Evolutionary conservation across 2,797 vertebrate genomes (phyloP).

Genomic region (Characodon lateralis): DNA sequence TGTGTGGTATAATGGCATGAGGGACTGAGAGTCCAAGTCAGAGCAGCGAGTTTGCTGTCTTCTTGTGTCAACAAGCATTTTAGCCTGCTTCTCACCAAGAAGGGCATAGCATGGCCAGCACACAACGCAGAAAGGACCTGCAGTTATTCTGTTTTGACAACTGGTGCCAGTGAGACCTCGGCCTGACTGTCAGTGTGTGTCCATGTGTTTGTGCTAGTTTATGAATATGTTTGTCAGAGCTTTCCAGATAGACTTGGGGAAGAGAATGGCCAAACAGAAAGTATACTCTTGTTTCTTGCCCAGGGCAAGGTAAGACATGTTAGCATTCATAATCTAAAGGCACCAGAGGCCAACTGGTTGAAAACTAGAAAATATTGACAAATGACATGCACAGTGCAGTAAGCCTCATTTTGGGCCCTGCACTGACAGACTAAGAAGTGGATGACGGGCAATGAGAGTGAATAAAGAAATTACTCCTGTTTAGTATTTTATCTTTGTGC

Average conservation of each 20-base stretch:
- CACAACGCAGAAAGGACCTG: slow-evolving; percentile 62
- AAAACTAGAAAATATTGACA: slow-evolving; percentile 59
- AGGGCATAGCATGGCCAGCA: slow-evolving; percentile 71
- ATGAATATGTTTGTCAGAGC: slow-evolving; percentile 56
- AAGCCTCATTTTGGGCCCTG: slow-evolving; percentile 58
- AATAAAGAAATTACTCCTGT: slow-evolving; percentile 27
- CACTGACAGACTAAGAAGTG: slow-evolving; percentile 29
- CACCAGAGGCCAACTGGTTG: slow-evolving; percentile 67
- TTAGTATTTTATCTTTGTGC: neutral
- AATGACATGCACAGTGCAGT: slow-evolving; percentile 62
- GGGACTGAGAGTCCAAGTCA: slow-evolving; percentile 44
- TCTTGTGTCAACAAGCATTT: slow-evolving; percentile 68
- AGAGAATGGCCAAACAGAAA: slow-evolving; percentile 69
- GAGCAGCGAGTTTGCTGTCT: slow-evolving; percentile 62
- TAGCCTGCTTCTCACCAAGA: slow-evolving; percentile 62
- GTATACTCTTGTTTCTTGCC: slow-evolving; percentile 71
- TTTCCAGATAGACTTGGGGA: slow-evolving; percentile 61
- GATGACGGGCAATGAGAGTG: slow-evolving; percentile 31
- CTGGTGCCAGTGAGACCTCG: slow-evolving; percentile 68
- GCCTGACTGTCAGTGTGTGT: slow-evolving; percentile 53
- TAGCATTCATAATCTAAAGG: slow-evolving; percentile 72
- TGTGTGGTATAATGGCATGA: slow-evolving; percentile 46
- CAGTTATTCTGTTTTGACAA: slow-evolving; percentile 79
- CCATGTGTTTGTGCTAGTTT: slow-evolving; percentile 45
- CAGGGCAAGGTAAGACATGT: slow-evolving; percentile 76